Evolutionary conservation across 2,888 invertebrate species (phyloP).

Genomic region (Ichneumoninae sp.): DNA sequence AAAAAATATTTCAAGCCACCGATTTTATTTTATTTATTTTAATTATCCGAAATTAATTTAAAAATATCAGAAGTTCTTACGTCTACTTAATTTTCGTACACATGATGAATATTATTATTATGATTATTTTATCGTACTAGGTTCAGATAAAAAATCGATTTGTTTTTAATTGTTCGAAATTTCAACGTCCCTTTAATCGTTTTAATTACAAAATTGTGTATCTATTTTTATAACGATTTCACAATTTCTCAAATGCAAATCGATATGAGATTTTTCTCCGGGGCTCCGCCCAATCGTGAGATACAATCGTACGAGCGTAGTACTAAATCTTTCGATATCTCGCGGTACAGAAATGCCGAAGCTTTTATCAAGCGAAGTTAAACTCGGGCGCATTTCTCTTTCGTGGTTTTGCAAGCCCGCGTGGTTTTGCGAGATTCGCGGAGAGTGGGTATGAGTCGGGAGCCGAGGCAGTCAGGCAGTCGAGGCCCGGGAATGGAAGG

Average conservation of each 20-base stretch:
- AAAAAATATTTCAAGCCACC: neutral
- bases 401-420: conserved; percentile 38
- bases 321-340: conserved; percentile 1
- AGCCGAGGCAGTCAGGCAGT: conserved; percentile 28
- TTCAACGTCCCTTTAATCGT: neutral
- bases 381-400: conserved; percentile 19
- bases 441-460: neutral
- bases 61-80: too few species aligned
- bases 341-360: neutral
- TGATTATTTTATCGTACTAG: neutral
- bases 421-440: conserved; percentile 28
- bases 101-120: neutral
- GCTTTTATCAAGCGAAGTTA: conserved; percentile 1
- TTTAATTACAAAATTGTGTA: too few species aligned
- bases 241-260: too few species aligned
- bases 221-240: neutral
- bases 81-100: too few species aligned
- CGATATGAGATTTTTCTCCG: too few species aligned
- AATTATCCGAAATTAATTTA: too few species aligned
- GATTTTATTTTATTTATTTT: too few species aligned
- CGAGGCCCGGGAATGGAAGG: conserved; percentile 52
- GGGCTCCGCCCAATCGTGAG: too few species aligned
- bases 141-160: too few species aligned
- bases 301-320: neutral
- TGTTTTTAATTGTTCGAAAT: neutral